phyloP scores from a whole-genome alignment of 2,797 vertebrate genomes.

The Helarctos malayanus region DNA sequence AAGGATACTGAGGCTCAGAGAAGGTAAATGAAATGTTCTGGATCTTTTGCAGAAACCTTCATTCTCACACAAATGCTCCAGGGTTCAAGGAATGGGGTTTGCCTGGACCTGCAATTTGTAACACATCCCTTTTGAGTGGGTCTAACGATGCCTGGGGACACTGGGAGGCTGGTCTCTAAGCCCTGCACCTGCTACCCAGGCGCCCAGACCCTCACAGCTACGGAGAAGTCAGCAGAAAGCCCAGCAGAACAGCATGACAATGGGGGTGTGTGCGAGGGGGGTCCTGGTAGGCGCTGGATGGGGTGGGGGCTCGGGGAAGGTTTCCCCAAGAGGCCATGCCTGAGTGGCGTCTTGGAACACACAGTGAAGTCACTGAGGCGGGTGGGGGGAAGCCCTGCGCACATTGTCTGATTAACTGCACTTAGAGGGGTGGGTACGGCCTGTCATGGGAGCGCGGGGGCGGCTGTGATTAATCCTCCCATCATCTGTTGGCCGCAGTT shows the following conservation, averaged over 20 bases:
- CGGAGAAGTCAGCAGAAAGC: background rate
- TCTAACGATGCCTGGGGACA: background rate
- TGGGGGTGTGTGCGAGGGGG: accelerated
- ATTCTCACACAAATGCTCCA: background rate
- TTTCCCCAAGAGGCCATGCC: background rate
- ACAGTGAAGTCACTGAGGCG: accelerated
- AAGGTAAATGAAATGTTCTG: no score
- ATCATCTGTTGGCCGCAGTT: constrained; percentile 38
- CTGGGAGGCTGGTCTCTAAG: background rate
- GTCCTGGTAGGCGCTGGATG: accelerated
- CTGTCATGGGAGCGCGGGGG: background rate
- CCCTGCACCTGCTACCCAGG: background rate
- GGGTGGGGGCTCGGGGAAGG: background rate
- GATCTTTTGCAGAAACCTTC: background rate
- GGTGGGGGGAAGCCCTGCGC: background rate
- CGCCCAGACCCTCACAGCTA: no score
- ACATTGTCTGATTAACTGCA: constrained; percentile 33
- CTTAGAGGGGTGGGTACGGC: background rate
- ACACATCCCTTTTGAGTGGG: background rate
- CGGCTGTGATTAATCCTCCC: background rate
- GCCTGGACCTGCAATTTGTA: background rate
- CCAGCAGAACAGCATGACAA: accelerated
- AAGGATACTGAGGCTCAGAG: background rate
- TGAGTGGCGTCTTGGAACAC: no score
- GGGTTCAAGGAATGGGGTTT: background rate